Evolutionary conservation across 2,888 invertebrate species (phyloP).

Genomic region (Cyaniris semiargus): DNA sequence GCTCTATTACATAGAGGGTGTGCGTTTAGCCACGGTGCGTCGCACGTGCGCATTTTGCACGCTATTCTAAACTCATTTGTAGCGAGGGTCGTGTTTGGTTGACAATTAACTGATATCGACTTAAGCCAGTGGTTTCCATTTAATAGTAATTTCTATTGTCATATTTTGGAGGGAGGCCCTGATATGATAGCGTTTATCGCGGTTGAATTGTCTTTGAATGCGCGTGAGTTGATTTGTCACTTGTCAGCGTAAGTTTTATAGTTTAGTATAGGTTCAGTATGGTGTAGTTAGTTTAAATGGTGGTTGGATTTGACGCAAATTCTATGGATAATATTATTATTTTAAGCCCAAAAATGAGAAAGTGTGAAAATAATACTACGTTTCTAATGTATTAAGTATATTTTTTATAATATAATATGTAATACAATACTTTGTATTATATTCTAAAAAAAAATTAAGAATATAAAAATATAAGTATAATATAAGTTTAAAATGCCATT

Average conservation of each 20-base stretch:
- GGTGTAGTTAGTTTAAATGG: background rate
- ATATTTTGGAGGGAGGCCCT: background rate
- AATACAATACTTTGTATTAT: too few species aligned
- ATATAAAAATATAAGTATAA: too few species aligned
- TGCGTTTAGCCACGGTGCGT: conserved; percentile 48
- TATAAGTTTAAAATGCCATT: too few species aligned
- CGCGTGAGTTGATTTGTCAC: background rate
- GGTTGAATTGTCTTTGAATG: background rate
- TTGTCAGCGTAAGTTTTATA: background rate
- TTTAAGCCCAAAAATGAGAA: too few species aligned
- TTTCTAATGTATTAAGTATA: too few species aligned
- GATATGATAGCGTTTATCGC: conserved; percentile 10
- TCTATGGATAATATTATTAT: background rate
- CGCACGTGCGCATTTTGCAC: conserved; percentile 38
- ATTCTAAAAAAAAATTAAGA: too few species aligned
- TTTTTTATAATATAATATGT: too few species aligned
- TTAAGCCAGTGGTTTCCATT: conserved; percentile 21
- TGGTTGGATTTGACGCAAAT: background rate
- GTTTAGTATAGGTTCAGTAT: background rate
- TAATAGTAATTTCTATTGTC: conserved; percentile 12
- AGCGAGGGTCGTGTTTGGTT: conserved; percentile 39
- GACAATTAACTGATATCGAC: conserved; percentile 31
- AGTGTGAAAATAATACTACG: too few species aligned
- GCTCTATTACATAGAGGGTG: conserved; percentile 18
- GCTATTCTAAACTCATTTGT: conserved; percentile 41